Evolutionary conservation across 2,888 invertebrate species (phyloP).

Genomic region (Coecobrya sp.): DNA sequence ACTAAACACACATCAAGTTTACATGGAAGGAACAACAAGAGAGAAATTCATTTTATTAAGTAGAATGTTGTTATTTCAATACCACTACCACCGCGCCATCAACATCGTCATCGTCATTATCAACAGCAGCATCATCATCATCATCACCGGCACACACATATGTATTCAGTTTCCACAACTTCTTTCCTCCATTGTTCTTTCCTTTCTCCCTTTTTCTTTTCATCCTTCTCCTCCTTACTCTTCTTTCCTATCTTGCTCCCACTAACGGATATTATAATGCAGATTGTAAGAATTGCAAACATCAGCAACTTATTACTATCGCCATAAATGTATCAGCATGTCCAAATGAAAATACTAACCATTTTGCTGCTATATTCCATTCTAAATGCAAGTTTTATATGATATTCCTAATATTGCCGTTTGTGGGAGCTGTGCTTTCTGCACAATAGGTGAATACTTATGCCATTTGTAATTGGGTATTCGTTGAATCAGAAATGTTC

Average conservation of each 20-base stretch:
- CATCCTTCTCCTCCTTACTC: conserved; percentile 9
- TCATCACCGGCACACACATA: conserved; percentile 44
- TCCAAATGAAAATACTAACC: conserved; percentile 63
- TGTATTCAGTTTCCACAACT: conserved; percentile 63
- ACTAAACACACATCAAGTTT: background rate
- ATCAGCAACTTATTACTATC: conserved; percentile 70
- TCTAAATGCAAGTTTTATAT: background rate
- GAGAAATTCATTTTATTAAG: conserved; percentile 76
- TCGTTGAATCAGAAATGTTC: no score
- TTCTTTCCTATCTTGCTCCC: conserved; percentile 21
- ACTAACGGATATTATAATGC: conserved; percentile 45
- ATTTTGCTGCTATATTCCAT: background rate
- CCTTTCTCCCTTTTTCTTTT: conserved; percentile 21
- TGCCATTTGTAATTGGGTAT: no score
- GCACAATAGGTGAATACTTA: background rate
- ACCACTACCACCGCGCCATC: conserved; percentile 5
- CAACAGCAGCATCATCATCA: background rate
- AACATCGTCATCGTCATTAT: background rate
- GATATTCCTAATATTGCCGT: background rate
- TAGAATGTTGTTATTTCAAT: conserved; percentile 71
- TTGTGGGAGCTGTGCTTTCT: background rate
- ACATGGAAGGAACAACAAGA: conserved; percentile 48
- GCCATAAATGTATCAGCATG: conserved; percentile 59
- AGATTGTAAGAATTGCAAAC: conserved; percentile 65
- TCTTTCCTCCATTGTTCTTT: conserved; percentile 13